Evolutionary conservation across 1,140 invertebrate genomes (phyloP).

Genomic region (Agrypnia vestita): DNA sequence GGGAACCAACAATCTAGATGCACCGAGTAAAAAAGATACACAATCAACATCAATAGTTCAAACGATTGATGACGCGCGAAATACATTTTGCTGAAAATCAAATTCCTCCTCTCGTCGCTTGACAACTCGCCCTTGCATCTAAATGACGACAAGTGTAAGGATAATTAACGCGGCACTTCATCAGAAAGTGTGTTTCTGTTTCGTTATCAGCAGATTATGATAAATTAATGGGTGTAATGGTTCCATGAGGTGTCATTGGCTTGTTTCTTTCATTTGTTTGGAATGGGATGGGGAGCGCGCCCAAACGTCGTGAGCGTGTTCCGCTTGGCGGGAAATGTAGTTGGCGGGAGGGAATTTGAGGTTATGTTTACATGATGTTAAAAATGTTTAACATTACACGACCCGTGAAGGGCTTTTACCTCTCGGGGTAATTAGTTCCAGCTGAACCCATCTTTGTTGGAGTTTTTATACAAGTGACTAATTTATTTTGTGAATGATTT

Average conservation of each 20-base stretch:
- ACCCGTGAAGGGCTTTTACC: constrained; percentile 16
- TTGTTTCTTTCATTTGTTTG: not conserved
- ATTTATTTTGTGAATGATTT: no score
- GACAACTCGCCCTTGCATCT: no score
- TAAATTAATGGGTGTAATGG: no score
- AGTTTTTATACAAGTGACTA: not conserved
- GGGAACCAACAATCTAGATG: not conserved
- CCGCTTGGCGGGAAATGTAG: not conserved
- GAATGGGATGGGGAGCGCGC: not conserved
- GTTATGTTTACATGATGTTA: constrained; percentile 14
- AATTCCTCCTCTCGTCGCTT: no score
- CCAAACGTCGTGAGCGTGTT: not conserved
- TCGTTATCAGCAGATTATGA: no score
- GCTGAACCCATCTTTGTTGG: not conserved
- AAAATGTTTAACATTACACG: not conserved
- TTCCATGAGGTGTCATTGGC: not conserved
- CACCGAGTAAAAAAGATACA: not conserved
- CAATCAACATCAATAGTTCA: no score
- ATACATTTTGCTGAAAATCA: no score
- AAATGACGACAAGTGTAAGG: no score
- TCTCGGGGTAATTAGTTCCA: not conserved
- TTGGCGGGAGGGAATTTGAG: not conserved
- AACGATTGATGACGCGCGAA: no score
- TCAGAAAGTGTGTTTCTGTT: no score
- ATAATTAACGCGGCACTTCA: no score